Evolutionary conservation across 1,140 invertebrate genomes (phyloP), one percentile per base, ranked within the genome.

Genomic region (Trichonephila inaurata): DNA sequence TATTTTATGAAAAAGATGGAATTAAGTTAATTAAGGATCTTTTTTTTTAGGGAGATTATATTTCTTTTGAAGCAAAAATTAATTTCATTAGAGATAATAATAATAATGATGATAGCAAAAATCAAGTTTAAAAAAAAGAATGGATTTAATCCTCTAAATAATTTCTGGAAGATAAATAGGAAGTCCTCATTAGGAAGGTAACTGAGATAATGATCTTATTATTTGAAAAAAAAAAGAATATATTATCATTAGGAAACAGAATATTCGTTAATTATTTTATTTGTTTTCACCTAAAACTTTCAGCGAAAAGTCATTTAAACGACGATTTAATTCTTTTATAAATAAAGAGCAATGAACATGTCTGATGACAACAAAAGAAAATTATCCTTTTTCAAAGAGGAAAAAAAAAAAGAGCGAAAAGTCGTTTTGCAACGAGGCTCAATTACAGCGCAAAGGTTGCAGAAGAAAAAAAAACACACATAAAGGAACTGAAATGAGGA

Each of bases 351-450:
- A 77, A 77, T 77, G 72, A 33, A 77, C 72, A 77, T 40, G 33
- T 40, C 72, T 7, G 24, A 33, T 77, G 16, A 77, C 16, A 28
- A 19, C 33, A 19, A 77, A 40, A 77, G 16, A 40, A 77, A 77
- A 77, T 19, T 77, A 33, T 33, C 28, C 33, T 33, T 77, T 77
- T 33, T 10, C 18, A 4, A 0, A 64, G 62, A 64, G 5, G 16
- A 64, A 7, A 33, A 72, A 33, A 33, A 33, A 72, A 5, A 40
- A 18, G 16, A 77, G 16, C 16, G 16, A 77, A 77, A 69, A 19
- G 62, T 6, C 62, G 21, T 77, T 77, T 77, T 77, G 28, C 14
- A 77, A 28, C 72, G 58, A 51, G 28, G 89, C 89, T 90, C 89
- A 90, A 90, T 90, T 90, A 90, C 51, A 58, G 64, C 33, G 44